A percentile compares a stretch with the other conserved stretches of the same genome.
phyloP scores from a whole-genome alignment of 2,888 invertebrate genomes.

The Caenorhabditis plicata region DNA sequence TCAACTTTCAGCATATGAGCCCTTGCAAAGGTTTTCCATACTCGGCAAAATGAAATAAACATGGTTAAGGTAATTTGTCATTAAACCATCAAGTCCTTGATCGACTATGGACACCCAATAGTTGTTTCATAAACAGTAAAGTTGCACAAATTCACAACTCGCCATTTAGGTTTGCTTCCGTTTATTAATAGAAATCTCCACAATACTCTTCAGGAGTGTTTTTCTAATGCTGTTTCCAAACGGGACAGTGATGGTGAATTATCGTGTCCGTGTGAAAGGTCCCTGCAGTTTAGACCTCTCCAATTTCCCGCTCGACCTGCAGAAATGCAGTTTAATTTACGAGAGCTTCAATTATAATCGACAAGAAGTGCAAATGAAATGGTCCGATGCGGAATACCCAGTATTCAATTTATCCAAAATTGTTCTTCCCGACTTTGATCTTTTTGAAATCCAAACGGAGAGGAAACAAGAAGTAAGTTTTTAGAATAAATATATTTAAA shows the following conservation, averaged over 20 bases:
- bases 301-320: conserved; percentile 50
- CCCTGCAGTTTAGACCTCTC: conserved; percentile 48
- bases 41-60: too few relatives aligned
- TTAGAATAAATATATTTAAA: background rate
- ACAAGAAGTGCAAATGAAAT: conserved; percentile 52
- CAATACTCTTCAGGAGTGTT: conserved; percentile 35
- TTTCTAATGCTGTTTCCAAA: conserved; percentile 58
- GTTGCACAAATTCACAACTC: conserved; percentile 53
- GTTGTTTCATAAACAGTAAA: conserved; percentile 58
- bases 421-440: conserved; percentile 50
- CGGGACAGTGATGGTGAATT: conserved; percentile 56
- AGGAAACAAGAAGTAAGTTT: conserved; percentile 30
- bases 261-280: conserved; percentile 50
- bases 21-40: conserved; percentile 46
- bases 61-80: conserved; percentile 44
- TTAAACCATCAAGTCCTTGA: conserved; percentile 50
- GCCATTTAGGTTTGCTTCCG: conserved; percentile 38
- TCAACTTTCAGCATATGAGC: conserved; percentile 44
- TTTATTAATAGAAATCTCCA: background rate
- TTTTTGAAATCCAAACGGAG: conserved; percentile 39
- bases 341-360: conserved; percentile 56
- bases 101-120: conserved; percentile 61
- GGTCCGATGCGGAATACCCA: conserved; percentile 41
- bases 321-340: conserved; percentile 45
- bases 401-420: conserved; percentile 36